Evolutionary conservation across 1,140 invertebrate genomes (phyloP).

Genomic region (Hyles vespertilio): DNA sequence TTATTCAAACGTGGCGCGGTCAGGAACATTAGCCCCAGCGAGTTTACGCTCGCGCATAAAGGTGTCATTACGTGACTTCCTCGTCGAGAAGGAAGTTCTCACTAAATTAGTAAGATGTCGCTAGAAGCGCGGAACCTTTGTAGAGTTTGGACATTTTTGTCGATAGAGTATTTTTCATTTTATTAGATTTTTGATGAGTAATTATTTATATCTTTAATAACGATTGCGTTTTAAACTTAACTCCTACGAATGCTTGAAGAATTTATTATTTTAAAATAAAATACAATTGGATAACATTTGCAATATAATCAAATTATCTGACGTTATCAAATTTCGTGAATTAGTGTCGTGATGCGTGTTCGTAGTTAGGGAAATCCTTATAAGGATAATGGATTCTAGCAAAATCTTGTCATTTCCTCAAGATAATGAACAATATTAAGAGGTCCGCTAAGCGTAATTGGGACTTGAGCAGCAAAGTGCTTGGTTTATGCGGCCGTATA

Average conservation of each 20-base stretch:
- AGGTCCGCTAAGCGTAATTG: constrained; percentile 63
- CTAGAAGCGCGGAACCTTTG: constrained; percentile 24
- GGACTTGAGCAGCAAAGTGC: constrained; percentile 52
- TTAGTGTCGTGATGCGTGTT: too few relatives aligned
- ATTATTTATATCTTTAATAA: too few relatives aligned
- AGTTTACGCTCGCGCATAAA: too few relatives aligned
- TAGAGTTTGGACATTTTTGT: constrained; percentile 24
- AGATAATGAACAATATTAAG: constrained; percentile 68
- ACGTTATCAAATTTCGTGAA: too few relatives aligned
- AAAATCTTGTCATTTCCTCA: constrained; percentile 62
- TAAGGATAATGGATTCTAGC: constrained; percentile 52
- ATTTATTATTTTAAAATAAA: too few relatives aligned
- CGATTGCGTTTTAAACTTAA: too few relatives aligned
- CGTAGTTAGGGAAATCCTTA: constrained; percentile 22
- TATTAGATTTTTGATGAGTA: too few relatives aligned
- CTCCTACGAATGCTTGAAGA: too few relatives aligned
- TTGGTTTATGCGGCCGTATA: constrained; percentile 62
- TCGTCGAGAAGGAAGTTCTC: constrained; percentile 1
- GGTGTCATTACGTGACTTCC: background rate
- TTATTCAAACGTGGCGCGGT: background rate
- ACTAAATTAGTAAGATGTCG: constrained; percentile 7
- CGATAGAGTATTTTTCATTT: too few relatives aligned
- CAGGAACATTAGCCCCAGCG: too few relatives aligned
- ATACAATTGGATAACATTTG: too few relatives aligned
- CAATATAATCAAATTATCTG: too few relatives aligned